Evolutionary conservation across 2,113 vertebrate genomes (phyloP), one percentile per base, ranked within the genome.

Genomic region (Erpornis zantholeuca): DNA sequence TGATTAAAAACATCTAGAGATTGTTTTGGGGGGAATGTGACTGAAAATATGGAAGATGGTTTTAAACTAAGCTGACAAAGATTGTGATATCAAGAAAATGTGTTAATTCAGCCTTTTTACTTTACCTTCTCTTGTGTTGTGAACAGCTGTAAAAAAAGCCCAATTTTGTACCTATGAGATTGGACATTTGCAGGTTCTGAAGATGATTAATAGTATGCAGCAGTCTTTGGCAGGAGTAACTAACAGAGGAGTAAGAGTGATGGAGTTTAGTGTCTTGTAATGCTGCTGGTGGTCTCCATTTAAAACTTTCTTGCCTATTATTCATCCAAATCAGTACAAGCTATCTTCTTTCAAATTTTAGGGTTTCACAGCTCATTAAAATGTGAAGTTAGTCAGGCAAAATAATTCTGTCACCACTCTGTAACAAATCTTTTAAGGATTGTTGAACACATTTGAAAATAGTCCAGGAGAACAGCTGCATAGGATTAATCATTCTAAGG

Each of bases 391-490:
- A 80, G 69, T 94, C 50, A 94, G 64, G 71, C 59, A 68, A 86
- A 94, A 86, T 81, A 95, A 89, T 86, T 91, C 86, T 96, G 72
- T 89, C 60, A 77, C 84, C 76, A 59, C 63, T 78, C 54, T 65
- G 72, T 84, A 94, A 85, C 91, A 96, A 82, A 96, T 89, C 81
- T 95, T 95, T 86, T 80, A 80, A 87, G 84, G 72, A 85, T 96
- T 94, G 90, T 87, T 95, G 93, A 95, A 87, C 81, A 82, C 60
- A 76, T 60, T 96, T 94, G 95, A 96, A 91, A 95, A 42, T 54
- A 73, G 80, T 94, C 73, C 81, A 94, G 91, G 36, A 79, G 85
- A 97, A 61, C 96, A 96, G 94, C 91, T 97, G 93, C 88, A 56
- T 40, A 64, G 40, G 65, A 94, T 94, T 96, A 96, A 92, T 88